Percentiles rank a stretch among this genome's conserved stretches.
These are phyloP conservation scores for Nicator chloris DNA, from an alignment of 2,113 vertebrate species.

Conservation along the genomic window DNA sequence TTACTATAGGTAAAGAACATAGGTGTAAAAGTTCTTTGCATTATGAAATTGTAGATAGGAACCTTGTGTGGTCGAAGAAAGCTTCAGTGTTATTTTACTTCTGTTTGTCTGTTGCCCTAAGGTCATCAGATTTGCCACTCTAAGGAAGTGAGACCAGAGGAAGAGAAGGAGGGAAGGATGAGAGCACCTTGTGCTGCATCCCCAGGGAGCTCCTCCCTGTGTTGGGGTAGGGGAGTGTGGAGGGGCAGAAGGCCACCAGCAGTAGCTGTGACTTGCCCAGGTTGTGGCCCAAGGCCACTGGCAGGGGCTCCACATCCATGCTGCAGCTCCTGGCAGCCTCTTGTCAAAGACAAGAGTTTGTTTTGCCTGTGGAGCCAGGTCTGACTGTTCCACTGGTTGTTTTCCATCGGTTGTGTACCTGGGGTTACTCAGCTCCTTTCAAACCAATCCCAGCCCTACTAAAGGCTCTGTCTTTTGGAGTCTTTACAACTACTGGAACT, in stretches of 20 bases:
- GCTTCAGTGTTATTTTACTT: neutral
- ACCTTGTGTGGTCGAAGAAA: neutral
- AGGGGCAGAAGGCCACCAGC: neutral
- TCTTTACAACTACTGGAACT: neutral
- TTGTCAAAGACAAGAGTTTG: neutral
- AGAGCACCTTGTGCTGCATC: neutral
- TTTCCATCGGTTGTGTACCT: accelerated
- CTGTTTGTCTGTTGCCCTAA: neutral
- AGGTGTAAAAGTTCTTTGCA: neutral
- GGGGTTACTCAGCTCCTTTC: neutral
- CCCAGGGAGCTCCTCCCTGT: neutral
- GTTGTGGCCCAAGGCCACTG: neutral
- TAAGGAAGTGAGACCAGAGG: neutral
- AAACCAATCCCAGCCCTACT: neutral
- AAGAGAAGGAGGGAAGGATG: neutral
- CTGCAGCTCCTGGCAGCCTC: neutral
- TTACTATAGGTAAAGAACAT: neutral
- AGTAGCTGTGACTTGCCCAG: accelerated
- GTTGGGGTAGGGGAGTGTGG: neutral
- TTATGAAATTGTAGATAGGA: neutral
- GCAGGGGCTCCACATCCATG: accelerated
- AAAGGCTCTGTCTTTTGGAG: neutral
- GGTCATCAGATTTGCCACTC: neutral
- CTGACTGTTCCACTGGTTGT: accelerated
- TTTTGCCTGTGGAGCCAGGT: neutral